Evolutionary conservation across 2,113 vertebrate species (phyloP).

Genomic region (Ictalurus furcatus): DNA sequence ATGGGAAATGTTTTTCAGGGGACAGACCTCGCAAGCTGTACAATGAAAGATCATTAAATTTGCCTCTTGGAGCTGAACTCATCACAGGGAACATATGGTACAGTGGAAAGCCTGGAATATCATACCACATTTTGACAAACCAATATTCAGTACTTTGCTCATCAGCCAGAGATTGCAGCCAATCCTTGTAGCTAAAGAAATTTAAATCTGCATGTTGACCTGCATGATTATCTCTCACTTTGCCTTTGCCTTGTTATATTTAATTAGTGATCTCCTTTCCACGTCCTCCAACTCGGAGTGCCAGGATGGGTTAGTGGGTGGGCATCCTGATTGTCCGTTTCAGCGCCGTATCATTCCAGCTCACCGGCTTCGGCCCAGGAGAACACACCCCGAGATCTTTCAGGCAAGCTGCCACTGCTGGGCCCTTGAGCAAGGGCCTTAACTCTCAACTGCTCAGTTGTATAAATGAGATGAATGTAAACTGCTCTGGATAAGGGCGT

Average conservation of each 20-base stretch:
- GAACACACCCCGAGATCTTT: constrained; percentile 86
- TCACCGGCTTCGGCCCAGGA: constrained; percentile 78
- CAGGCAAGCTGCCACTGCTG: constrained; percentile 73
- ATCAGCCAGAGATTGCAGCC: neutral
- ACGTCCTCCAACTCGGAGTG: constrained; percentile 90
- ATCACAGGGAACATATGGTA: constrained; percentile 81
- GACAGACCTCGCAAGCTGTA: constrained; percentile 78
- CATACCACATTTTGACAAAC: neutral
- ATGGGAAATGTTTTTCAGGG: constrained; percentile 61
- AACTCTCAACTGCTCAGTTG: neutral
- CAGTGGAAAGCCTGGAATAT: neutral
- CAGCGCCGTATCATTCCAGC: constrained; percentile 88
- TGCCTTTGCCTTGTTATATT: neutral
- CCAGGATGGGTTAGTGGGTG: constrained; percentile 79
- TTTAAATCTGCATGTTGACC: neutral
- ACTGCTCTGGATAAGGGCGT: neutral
- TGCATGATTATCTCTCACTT: neutral
- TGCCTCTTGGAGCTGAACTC: constrained; percentile 78
- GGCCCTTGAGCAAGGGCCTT: neutral
- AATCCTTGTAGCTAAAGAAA: neutral
- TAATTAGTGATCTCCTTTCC: constrained; percentile 82
- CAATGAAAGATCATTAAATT: constrained; percentile 77
- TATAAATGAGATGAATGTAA: neutral
- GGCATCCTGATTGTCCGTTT: constrained; percentile 78
- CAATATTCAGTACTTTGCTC: neutral